Evolutionary conservation across 2,113 vertebrate genomes (phyloP).

Genomic region (Chaenogobius annularis): DNA sequence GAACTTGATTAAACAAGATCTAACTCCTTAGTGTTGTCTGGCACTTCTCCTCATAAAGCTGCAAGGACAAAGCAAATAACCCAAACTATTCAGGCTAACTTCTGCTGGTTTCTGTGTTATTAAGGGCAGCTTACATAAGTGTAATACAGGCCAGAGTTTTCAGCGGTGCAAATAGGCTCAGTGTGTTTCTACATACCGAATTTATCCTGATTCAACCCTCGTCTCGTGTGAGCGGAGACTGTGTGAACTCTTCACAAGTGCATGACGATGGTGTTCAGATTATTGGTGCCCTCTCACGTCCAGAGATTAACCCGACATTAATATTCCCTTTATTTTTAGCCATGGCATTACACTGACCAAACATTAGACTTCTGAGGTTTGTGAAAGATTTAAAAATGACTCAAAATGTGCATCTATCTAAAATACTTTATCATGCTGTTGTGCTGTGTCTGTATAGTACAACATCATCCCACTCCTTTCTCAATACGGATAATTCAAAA

Average conservation of each 20-base stretch:
- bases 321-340: not conserved
- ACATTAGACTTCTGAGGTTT: not conserved
- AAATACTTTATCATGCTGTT: not conserved
- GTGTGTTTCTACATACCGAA: slow-evolving; percentile 31
- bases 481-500: not conserved
- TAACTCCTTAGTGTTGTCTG: not conserved
- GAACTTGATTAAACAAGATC: not conserved
- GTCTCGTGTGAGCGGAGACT: slow-evolving; percentile 9
- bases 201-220: slow-evolving; percentile 31
- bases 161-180: slow-evolving; percentile 21
- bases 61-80: no score
- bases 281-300: slow-evolving; percentile 32
- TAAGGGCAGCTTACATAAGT: slow-evolving; percentile 6
- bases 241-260: slow-evolving; percentile 17
- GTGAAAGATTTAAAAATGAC: not conserved
- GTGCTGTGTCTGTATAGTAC: not conserved
- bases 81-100: not conserved
- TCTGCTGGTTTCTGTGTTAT: not conserved
- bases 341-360: not conserved
- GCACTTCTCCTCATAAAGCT: not conserved
- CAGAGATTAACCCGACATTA: slow-evolving; percentile 5
- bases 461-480: not conserved
- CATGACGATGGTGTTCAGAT: slow-evolving; percentile 22
- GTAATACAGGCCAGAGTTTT: slow-evolving; percentile 4
- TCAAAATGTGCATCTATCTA: not conserved